Conservation (phyloP, 2,113 vertebrate species). For the Calypte anna region DNA sequence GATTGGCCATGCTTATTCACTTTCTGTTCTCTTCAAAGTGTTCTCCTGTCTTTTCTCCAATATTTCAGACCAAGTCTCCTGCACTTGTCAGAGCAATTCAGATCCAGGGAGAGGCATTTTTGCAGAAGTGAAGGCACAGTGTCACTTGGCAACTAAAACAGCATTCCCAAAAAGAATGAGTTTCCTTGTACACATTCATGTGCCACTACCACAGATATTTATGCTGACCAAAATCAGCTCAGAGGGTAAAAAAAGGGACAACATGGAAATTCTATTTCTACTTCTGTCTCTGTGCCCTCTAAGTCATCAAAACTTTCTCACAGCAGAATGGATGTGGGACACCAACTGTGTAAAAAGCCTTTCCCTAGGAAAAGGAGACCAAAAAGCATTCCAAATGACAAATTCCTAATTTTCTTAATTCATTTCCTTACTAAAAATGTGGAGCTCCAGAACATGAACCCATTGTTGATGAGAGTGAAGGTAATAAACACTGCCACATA, state of each 20-base stretch:
- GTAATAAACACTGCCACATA: slow-evolving; percentile 33
- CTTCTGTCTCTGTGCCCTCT: neutral
- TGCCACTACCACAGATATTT: neutral
- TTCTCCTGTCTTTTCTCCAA: neutral
- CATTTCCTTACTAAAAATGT: neutral
- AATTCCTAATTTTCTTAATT: slow-evolving; percentile 7
- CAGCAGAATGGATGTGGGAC: neutral
- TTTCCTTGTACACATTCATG: neutral
- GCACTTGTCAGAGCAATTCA: neutral
- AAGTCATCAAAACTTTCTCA: neutral
- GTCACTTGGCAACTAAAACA: neutral
- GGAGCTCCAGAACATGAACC: neutral
- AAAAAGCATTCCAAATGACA: neutral
- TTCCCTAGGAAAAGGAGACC: neutral
- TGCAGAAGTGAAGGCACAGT: neutral
- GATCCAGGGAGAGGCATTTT: neutral
- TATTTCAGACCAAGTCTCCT: neutral
- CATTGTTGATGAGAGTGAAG: neutral
- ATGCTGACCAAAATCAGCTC: neutral
- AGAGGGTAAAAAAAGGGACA: neutral
- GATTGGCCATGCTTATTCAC: neutral
- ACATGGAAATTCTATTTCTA: neutral
- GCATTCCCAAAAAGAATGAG: neutral
- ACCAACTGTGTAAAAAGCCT: neutral
- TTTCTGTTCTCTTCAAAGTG: neutral